Evolutionary conservation across 2,113 vertebrate species (phyloP).

Genomic region (Dasypus novemcinctus): DNA sequence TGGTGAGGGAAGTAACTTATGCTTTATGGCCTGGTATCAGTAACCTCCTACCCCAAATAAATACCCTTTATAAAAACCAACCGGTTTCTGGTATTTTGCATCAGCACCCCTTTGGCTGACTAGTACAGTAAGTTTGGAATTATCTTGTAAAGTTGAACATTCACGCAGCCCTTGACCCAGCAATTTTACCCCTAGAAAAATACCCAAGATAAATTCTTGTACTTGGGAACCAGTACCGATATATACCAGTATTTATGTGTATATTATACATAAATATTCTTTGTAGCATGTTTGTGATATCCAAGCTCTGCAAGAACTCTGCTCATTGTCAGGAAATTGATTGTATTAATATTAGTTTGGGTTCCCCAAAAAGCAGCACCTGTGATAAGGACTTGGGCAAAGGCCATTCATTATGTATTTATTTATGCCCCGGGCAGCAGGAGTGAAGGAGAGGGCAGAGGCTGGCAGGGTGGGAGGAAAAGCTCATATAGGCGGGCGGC

Average conservation of each 20-base stretch:
- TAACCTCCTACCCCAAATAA: too few relatives aligned
- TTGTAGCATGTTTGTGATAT: not conserved
- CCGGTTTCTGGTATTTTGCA: too few relatives aligned
- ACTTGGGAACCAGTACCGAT: not conserved
- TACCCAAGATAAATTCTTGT: not conserved
- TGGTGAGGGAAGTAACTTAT: too few relatives aligned
- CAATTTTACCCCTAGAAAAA: not conserved
- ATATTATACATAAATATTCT: not conserved
- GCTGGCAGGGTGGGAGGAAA: not conserved
- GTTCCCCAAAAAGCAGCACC: not conserved
- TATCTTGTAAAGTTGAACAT: not conserved
- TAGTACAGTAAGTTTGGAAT: too few relatives aligned
- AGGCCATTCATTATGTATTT: not conserved
- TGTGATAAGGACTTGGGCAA: not conserved
- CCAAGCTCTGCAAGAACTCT: not conserved
- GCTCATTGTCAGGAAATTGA: not conserved
- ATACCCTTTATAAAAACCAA: too few relatives aligned
- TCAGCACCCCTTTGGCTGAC: too few relatives aligned
- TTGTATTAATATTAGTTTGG: not conserved
- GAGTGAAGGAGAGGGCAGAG: not conserved
- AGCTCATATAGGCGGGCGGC: fast-evolving
- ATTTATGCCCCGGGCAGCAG: not conserved
- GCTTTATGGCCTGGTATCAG: too few relatives aligned
- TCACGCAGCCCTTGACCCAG: not conserved
- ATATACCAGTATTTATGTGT: too few relatives aligned